These are phyloP conservation scores for Scalopus aquaticus DNA, from an alignment of 2,113 vertebrate species.

Conservation along the genomic window DNA sequence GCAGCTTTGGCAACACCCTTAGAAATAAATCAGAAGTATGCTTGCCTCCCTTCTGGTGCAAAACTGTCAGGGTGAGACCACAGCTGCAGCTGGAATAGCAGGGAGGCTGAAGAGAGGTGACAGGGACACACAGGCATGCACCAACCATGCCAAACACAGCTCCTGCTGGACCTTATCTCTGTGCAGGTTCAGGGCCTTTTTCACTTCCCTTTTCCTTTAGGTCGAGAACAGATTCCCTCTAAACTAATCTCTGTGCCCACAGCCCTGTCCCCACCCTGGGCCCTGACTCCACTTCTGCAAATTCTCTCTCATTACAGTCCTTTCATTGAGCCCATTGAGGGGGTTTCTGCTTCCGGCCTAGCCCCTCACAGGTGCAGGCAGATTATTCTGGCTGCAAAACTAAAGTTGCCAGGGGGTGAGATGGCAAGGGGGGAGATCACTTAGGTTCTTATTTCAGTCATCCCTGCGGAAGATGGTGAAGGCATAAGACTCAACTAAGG, in stretches of 20 bases:
- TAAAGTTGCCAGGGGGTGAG: neutral
- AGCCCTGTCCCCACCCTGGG: neutral
- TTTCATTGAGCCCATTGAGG: neutral
- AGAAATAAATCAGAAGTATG: conserved; percentile 46
- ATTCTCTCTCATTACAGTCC: neutral
- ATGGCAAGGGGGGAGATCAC: accelerated
- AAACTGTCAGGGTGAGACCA: neutral
- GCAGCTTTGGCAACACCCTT: neutral
- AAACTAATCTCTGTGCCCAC: neutral
- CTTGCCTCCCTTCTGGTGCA: neutral
- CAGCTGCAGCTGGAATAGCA: neutral
- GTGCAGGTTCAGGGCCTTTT: neutral
- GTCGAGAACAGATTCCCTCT: neutral
- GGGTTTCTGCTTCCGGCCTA: neutral
- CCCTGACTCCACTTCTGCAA: neutral
- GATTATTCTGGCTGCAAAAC: neutral
- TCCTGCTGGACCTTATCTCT: neutral
- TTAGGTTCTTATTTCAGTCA: neutral
- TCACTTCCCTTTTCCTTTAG: neutral
- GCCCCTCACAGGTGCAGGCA: neutral
- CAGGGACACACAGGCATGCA: neutral
- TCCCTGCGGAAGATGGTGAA: neutral
- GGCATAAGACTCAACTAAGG: neutral
- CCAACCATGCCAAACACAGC: accelerated
- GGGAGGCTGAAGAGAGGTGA: neutral